These are phyloP conservation scores for Heliconius congener DNA, from an alignment of 1,140 invertebrate genomes.

Conservation along the genomic window DNA sequence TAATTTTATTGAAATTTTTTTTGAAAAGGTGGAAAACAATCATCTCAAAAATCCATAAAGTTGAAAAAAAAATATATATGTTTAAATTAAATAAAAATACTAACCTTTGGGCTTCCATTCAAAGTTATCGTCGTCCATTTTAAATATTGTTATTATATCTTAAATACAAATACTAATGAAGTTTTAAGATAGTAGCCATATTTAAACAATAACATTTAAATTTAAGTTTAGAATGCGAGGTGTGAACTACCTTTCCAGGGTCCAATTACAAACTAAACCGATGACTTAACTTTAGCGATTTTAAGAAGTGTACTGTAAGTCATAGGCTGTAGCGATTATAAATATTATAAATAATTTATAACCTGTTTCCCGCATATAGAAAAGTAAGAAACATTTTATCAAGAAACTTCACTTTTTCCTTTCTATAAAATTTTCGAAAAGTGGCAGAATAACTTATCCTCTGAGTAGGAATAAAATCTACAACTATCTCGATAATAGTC, in stretches of 20 bases:
- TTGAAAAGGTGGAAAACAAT: too few relatives aligned
- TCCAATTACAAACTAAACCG: conserved; percentile 38
- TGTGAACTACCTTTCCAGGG: conserved; percentile 24
- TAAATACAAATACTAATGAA: background rate
- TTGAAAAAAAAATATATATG: too few relatives aligned
- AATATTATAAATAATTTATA: too few relatives aligned
- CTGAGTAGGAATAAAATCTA: too few relatives aligned
- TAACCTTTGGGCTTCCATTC: conserved; percentile 33
- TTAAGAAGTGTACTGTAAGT: conserved; percentile 21
- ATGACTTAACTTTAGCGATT: conserved; percentile 37
- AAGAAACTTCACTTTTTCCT: too few relatives aligned
- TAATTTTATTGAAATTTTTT: too few relatives aligned
- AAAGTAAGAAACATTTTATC: too few relatives aligned
- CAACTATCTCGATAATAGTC: too few relatives aligned
- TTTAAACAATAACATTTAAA: background rate
- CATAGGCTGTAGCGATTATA: conserved; percentile 20
- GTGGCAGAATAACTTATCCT: too few relatives aligned
- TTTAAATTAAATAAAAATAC: background rate
- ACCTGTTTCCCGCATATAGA: too few relatives aligned
- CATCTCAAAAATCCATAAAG: too few relatives aligned
- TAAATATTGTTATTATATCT: background rate
- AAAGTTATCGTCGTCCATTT: conserved; percentile 30
- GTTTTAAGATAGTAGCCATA: background rate
- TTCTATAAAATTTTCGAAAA: too few relatives aligned
- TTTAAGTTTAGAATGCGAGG: conserved; percentile 16